Base-by-base conservation (phyloP, 2,797 vertebrate genomes). In the Remorina albescens region DNA sequence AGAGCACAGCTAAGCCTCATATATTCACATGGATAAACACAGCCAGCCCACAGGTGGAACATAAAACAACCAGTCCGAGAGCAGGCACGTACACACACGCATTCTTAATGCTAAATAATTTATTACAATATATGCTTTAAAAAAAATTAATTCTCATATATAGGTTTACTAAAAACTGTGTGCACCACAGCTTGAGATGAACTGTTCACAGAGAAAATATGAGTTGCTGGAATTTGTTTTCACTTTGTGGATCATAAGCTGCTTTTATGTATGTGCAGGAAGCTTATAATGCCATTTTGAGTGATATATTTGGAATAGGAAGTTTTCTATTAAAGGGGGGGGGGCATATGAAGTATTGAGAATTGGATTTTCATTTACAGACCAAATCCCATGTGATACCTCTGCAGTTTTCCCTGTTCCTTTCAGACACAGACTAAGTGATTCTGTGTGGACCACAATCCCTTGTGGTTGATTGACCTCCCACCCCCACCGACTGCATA, bases 361-460 rank as follows among this genome's bases (percentile, higher is more conserved):
- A 46, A 57, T 39, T 71, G 66, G 58, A 10, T 80, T 78, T 81
- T 61, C 66, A 80, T 74, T 88, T 81, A 84, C 65, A 80, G 76
- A 83, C 72, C 32, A 57, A 81, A 78, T 82, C 83, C 74, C 80
- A 39, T 36, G 49, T 59, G 80, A 79, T 68, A 78, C n/a, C 71
- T 56, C 51, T 65, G 74, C 74, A 81, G 66, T 76, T 85, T 80
- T 42, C 69, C 54, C 49, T 23, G 25, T 71, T 83, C 64, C 72
- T 57, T 68, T 84, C 82, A 77, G 60, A 69, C 67, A 62, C 15
- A 75, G 67, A 51, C 41, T 70, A 81, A 86, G 61, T 80, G 81
- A 76, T 84, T 80, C 49, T 79, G 61, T 78, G 80, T 76, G 65
- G 78, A 80, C 73, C 75, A 63, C 59, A 75, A 56, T 70, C 49